A percentile compares a stretch with the other conserved stretches of the same genome.
Evolutionary conservation across 2,113 vertebrate genomes (phyloP).

Genomic region (Illadopsis cleaveri): DNA sequence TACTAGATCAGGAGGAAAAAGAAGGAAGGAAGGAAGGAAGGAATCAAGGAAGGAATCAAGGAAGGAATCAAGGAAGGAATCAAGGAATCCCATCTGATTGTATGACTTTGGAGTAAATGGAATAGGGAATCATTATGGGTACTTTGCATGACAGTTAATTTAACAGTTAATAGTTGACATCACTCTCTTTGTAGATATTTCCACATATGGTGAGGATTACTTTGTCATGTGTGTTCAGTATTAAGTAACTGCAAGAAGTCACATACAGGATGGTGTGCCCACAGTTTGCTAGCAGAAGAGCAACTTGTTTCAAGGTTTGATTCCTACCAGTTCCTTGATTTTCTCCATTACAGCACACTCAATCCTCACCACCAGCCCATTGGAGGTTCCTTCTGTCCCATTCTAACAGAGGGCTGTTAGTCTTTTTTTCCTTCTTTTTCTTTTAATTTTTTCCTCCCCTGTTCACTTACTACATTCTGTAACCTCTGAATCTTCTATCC

Average conservation of each 20-base stretch:
- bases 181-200: not conserved
- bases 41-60: accelerated
- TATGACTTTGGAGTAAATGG: not conserved
- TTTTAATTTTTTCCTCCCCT: accelerated
- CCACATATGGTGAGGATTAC: not conserved
- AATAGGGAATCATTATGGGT: not conserved
- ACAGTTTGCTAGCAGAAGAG: not conserved
- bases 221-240: not conserved
- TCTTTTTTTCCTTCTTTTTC: not conserved
- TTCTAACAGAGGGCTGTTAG: not conserved
- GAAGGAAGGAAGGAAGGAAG: no score
- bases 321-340: not conserved
- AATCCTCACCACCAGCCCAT: not conserved
- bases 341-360: not conserved
- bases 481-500: not conserved
- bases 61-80: accelerated
- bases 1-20: not conserved
- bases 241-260: not conserved
- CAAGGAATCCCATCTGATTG: accelerated
- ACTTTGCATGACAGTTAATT: not conserved
- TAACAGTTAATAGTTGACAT: not conserved
- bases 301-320: not conserved
- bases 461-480: not conserved
- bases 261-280: not conserved
- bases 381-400: not conserved